Base-by-base conservation (phyloP, 2,797 vertebrate species). In the Alectoris magna region DNA sequence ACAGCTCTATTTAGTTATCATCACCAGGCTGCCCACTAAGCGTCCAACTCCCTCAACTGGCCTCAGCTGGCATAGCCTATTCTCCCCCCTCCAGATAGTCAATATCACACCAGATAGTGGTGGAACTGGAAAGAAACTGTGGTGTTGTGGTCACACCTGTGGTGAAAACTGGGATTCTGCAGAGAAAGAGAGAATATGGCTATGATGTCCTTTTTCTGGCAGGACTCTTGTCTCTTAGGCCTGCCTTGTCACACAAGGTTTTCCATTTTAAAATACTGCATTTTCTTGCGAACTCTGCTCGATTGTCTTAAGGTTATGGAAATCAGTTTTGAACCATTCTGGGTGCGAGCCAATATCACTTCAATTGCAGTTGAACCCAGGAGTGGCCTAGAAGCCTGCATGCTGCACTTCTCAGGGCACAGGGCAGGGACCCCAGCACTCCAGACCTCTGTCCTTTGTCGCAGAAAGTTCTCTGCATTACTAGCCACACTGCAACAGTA, bases 391-490 rank as follows among this genome's bases (percentile, higher is more conserved):
- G 48, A 34, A 1, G 15, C 23, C 55, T 60, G 34, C 12, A 9
- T 23, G 31, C 38, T 12, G 39, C 23, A 4, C 14, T 53, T 9
- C 38, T 8, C 39, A 17, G 16, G 34, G 15, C 0, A 1, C 16
- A 29, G 8, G 10, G 31, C 39, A 26, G 13, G 48, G 55, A 55
- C 6, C 26, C 26, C 29, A 75, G 26, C 23, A 55, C 16, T 56
- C 14, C 2, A 2, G 27, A 24, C 6, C 2, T n/a, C 19, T 29
- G 16, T 27, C 31, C 8, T 7, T 4, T 2, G 26, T 29, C n/a
- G 2, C n/a, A 60, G 62, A 27, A 46, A 73, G 51, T 18, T 43
- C 27, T 80, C 44, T 3, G 2, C 11, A 26, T 39, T 66, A 15
- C 29, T 60, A 22, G 14, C 19, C 22, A 39, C 2, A 2, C 10